These are phyloP conservation scores for Oncorhynchus nerka DNA, from an alignment of 2,113 vertebrate genomes.

Conservation along the genomic window DNA sequence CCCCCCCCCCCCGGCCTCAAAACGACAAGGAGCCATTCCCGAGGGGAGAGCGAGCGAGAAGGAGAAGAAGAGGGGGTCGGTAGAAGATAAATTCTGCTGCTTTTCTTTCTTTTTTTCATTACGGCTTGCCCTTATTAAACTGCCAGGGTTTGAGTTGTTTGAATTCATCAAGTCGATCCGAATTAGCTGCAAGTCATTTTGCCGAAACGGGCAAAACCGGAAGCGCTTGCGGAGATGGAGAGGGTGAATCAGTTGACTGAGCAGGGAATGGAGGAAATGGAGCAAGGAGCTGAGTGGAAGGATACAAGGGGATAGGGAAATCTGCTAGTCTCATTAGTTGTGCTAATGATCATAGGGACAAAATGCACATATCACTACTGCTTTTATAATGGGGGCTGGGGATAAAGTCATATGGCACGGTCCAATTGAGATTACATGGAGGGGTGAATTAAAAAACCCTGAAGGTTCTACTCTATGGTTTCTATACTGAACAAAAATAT, in stretches of 20 bases:
- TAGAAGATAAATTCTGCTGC: conserved; percentile 20
- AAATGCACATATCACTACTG: conserved; percentile 59
- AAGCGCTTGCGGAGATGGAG: conserved; percentile 45
- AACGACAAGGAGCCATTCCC: conserved; percentile 33
- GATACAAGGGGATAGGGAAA: conserved; percentile 51
- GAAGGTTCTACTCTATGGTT: neutral
- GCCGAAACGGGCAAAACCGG: conserved; percentile 12
- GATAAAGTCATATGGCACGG: conserved; percentile 61
- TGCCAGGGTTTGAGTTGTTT: conserved; percentile 47
- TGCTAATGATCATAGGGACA: conserved; percentile 69
- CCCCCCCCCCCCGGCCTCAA: neutral
- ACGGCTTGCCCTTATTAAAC: conserved; percentile 53
- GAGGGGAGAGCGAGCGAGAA: conserved; percentile 42
- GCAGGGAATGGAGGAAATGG: conserved; percentile 62
- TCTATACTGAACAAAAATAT: neutral
- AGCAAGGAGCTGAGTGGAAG: conserved; percentile 51
- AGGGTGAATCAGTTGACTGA: conserved; percentile 56
- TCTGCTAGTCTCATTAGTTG: conserved; percentile 69
- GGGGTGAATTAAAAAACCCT: neutral
- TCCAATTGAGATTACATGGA: conserved; percentile 39
- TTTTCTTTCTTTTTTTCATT: conserved; percentile 44
- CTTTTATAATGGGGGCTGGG: conserved; percentile 59
- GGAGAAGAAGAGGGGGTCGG: conserved; percentile 9
- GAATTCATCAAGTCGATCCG: conserved; percentile 66
- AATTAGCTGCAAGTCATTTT: conserved; percentile 67